phyloP scores from a whole-genome alignment of 2,888 invertebrate genomes.

The Drosophila austrosaltans region DNA sequence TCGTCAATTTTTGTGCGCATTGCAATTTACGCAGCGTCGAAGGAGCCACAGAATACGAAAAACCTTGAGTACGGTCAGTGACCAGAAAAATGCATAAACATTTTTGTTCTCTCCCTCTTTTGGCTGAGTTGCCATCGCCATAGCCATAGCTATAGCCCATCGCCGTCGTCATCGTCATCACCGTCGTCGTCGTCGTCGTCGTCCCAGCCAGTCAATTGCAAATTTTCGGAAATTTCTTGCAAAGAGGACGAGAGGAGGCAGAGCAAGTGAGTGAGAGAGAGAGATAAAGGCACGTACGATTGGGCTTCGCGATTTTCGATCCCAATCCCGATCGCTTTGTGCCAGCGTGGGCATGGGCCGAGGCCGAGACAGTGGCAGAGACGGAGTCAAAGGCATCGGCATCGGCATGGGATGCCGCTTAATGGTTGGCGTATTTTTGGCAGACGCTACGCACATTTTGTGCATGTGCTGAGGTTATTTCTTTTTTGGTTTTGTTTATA shows the following conservation, averaged over 20 bases:
- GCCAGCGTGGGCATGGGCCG: background rate
- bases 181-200: constrained; percentile 27
- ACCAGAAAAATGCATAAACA: constrained; percentile 82
- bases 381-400: background rate
- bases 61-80: constrained; percentile 83
- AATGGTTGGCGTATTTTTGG: constrained; percentile 77
- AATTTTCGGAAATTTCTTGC: constrained; percentile 75
- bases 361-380: background rate
- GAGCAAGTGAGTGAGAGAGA: background rate
- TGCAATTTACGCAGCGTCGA: constrained; percentile 77
- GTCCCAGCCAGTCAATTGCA: constrained; percentile 74
- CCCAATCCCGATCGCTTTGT: constrained; percentile 28
- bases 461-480: constrained; percentile 48
- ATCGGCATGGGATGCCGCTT: constrained; percentile 47
- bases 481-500: background rate
- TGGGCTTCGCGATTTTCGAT: constrained; percentile 37
- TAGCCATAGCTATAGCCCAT: background rate
- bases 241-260: constrained; percentile 11
- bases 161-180: constrained; percentile 25
- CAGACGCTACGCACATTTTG: constrained; percentile 77
- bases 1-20: constrained; percentile 80
- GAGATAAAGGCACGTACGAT: constrained; percentile 46
- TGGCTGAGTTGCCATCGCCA: constrained; percentile 1
- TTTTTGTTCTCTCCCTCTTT: constrained; percentile 72
- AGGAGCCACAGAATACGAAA: constrained; percentile 77